Evolutionary conservation across 1,140 invertebrate genomes (phyloP), one percentile per base, ranked within the genome.

Genomic region (Hyposmocoma kahamanoa): DNA sequence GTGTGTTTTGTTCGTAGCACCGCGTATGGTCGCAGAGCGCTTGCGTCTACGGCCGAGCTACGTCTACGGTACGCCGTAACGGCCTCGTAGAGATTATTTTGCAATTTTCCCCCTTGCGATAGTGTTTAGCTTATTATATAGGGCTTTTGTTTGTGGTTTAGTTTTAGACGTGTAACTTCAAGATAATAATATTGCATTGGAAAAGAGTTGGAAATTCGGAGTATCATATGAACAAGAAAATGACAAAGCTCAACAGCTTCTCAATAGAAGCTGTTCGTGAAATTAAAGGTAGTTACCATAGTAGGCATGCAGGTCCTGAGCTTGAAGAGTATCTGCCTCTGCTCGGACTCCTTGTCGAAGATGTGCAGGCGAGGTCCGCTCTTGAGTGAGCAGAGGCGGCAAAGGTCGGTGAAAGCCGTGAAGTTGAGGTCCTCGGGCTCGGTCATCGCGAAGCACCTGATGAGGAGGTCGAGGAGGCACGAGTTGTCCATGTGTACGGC

Each of bases 341-440:
- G 90, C 68, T 92, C 91, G 24, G 90, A 89, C 61, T 91, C 90
- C 64, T 91, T 91, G 62, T 92, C 91, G 68, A 92, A 92, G 63
- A 92, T 91, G 67, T 91, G 90, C 34, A 92, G 83, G 65, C 88
- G 73, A 46, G 90, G 89, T 30, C 88, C 90, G 51, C 88, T 89
- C 71, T 90, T 91, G 30, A 92, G 78, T 47, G 90, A 90, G 61
- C 91, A 92, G 44, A 92, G 86, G 60, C 91, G 87, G 66, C 91
- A 92, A 24, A 92, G 83, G 74, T 92, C 90, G 22, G 89, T 87
- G 81, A 89, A 89, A 66, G 86, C 87, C 46, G 85, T 87, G 71
- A 91, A 91, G 77, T 90, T 91, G 54, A 92, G 89, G 72, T 91
- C 88, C 59, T 89, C 88, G 67, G 86, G 89, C 88, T 90, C 89